phyloP scores from a whole-genome alignment of 1,140 invertebrate genomes.

The Scaptomyza montana region DNA sequence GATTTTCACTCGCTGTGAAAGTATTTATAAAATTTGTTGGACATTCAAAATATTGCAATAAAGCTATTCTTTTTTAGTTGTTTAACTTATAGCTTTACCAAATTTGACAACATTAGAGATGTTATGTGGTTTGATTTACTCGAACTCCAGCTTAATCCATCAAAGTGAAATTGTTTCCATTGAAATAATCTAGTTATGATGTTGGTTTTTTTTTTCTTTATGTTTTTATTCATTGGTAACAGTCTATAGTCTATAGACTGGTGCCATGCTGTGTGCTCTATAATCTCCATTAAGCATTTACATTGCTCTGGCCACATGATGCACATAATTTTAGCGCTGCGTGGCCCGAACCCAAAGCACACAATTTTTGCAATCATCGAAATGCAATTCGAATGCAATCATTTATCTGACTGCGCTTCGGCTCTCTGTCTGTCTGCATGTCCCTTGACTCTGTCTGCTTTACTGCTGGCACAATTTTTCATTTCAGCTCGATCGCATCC shows the following conservation, averaged over 20 bases:
- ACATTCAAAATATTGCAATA: no score
- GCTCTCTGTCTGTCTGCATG: constrained; percentile 7
- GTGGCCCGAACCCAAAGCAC: constrained; percentile 40
- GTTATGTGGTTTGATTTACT: not conserved
- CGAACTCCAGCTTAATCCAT: not conserved
- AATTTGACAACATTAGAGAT: no score
- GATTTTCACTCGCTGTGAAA: no score
- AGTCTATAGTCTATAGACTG: not conserved
- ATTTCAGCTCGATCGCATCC: constrained; percentile 52
- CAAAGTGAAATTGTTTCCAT: constrained; percentile 21
- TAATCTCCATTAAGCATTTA: constrained; percentile 66
- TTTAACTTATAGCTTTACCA: no score
- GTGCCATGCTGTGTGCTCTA: constrained; percentile 32
- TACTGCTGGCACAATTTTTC: constrained; percentile 69
- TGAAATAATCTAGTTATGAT: constrained; percentile 4
- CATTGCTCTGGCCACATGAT: constrained; percentile 55
- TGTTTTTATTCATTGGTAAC: no score
- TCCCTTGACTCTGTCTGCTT: constrained; percentile 17
- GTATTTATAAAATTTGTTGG: no score
- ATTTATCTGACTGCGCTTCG: constrained; percentile 59
- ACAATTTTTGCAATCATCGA: constrained; percentile 77
- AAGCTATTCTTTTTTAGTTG: no score
- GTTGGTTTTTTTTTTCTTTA: not conserved
- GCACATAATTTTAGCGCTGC: constrained; percentile 64
- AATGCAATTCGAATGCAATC: constrained; percentile 80